Evolutionary conservation across 2,797 vertebrate species (phyloP), one percentile per base, ranked within the genome.

Genomic region (Hyperoplus immaculatus): DNA sequence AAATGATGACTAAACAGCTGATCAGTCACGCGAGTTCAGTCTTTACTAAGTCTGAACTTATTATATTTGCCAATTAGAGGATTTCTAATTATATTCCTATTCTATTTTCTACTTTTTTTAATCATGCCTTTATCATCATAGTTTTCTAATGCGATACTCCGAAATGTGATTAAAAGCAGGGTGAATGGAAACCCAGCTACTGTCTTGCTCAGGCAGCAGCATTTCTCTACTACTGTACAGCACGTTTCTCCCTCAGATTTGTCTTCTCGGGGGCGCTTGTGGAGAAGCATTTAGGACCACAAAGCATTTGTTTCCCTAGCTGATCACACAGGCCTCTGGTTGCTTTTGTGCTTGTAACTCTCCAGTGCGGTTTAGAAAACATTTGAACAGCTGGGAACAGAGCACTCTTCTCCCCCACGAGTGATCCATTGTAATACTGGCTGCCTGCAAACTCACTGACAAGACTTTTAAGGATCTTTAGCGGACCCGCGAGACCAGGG

Each of bases 231-330:
- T 18, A 16, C 6, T 54, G 51, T 36, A 36, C 54, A 47, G n/a
- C 15, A 18, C 18, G 4, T 36, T 29, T 61, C 56, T 43, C 60
- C 18, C 29, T 42, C 36, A 15, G 39, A 62, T 61, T 62, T 39
- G 51, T 59, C 59, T 53, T 67, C 60, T 55, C 60, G 46, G 29
- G 41, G 38, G 59, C 11, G 42, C 51, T 80, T 4, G 6, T 60
- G 45, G 39, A 54, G 21, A 56, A 72, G 65, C 21, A 13, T 83
- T 85, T 73, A 56, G 77, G 60, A 87, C 49, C 76, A 77, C 57
- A 68, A 67, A 59, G 75, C 14, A 14, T 75, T 82, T 55, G 53
- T 67, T 75, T 71, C 74, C 62, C 50, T 13, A 12, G 18, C 29
- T 43, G 65, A 67, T 80, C 60, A 49, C 54, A 59, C 8, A n/a